These are phyloP conservation scores for Xiphophorus maculatus DNA, from an alignment of 2,113 vertebrate species.

Conservation along the genomic window DNA sequence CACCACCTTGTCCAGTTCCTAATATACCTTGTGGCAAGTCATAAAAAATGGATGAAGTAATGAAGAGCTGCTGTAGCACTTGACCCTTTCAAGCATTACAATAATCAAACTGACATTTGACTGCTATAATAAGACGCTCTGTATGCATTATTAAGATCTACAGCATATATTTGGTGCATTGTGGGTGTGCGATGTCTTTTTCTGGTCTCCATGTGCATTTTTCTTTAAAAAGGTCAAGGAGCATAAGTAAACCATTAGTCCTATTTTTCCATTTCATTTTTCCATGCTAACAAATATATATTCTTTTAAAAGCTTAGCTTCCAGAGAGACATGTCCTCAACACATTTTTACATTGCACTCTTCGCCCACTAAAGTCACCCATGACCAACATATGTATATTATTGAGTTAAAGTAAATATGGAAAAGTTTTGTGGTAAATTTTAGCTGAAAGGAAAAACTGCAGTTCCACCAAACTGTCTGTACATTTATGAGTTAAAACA, in stretches of 20 bases:
- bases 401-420: neutral
- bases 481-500: too few relatives aligned
- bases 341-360: neutral
- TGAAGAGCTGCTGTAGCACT: neutral
- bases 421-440: too few relatives aligned
- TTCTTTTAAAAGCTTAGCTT: neutral
- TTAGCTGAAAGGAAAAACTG: too few relatives aligned
- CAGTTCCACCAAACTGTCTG: too few relatives aligned
- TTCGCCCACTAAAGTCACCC: neutral
- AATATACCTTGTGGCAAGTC: neutral
- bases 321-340: neutral
- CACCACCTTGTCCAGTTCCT: neutral
- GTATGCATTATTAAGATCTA: conserved; percentile 12
- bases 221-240: neutral
- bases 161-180: conserved; percentile 7
- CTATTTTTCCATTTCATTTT: neutral
- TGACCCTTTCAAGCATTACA: conserved; percentile 9
- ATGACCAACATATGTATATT: neutral
- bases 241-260: neutral
- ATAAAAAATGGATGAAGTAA: conserved; percentile 15
- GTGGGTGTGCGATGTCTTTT: conserved; percentile 3
- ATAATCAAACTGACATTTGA: conserved; percentile 12
- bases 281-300: neutral
- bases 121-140: conserved; percentile 2
- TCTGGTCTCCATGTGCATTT: neutral